A percentile compares a stretch with the other conserved stretches of the same genome.
Evolutionary conservation across 2,888 invertebrate species (phyloP).

Genomic region (Lycocerus yunnanus): DNA sequence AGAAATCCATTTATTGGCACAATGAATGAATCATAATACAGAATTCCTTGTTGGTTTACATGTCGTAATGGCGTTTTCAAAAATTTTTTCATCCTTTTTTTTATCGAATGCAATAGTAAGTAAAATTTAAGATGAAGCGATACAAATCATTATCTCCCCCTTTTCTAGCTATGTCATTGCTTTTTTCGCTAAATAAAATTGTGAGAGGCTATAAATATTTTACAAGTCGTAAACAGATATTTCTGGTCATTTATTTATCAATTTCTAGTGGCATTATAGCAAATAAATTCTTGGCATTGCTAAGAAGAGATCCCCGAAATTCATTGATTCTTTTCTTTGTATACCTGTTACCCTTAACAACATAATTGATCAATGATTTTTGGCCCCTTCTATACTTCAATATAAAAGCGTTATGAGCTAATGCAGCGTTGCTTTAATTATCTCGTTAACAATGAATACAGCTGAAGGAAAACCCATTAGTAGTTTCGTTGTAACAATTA

Average conservation of each 20-base stretch:
- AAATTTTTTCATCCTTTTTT: neutral
- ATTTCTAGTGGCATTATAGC: neutral
- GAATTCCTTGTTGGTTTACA: neutral
- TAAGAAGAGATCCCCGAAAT: constrained; percentile 14
- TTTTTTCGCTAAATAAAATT: constrained; percentile 21
- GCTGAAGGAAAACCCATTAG: neutral
- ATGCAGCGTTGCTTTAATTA: constrained; percentile 4
- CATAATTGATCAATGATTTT: constrained; percentile 35
- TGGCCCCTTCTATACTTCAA: constrained; percentile 16
- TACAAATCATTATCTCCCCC: constrained; percentile 3
- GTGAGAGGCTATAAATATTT: constrained; percentile 18
- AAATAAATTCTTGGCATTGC: constrained; percentile 14
- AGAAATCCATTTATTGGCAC: neutral
- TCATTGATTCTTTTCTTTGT: constrained; percentile 31
- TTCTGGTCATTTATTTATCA: constrained; percentile 13
- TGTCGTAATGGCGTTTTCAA: neutral
- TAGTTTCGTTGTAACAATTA: neutral
- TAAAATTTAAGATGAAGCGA: neutral
- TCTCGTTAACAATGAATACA: constrained; percentile 3
- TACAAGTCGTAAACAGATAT: constrained; percentile 16
- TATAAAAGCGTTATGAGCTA: neutral
- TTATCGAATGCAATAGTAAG: neutral
- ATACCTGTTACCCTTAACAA: constrained; percentile 37
- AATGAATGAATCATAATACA: neutral
- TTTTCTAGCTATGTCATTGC: constrained; percentile 1